Base-by-base conservation (phyloP, 2,113 vertebrate species). In the Tupaia chinensis region DNA sequence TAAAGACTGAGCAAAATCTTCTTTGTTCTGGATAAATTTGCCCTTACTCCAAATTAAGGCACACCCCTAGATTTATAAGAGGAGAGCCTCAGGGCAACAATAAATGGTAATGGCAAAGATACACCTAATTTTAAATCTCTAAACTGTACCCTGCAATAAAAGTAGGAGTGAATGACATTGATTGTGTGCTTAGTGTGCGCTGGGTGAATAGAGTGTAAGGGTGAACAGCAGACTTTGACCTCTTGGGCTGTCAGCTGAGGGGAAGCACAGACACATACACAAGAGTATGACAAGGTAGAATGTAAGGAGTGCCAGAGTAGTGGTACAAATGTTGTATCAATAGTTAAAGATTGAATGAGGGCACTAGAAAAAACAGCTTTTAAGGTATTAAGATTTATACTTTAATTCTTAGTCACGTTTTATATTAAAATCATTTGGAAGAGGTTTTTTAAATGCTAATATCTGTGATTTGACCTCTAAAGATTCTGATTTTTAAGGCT, bases 1-100 rank as follows among this genome's bases (percentile, higher is more conserved):
- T 66, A 74, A 94, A 83, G 60, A 68, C 27, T 44, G 25, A 93
- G 2, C 27, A 68, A 77, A 89, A 63, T 80, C 23, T 15, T 79
- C 83, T 90, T 85, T 73, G 44, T 80, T 87, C 34, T 85, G 16
- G 60, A 66, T 86, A 82, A 84, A 63, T 81, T 77, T 88, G 54
- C 70, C n/a, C 23, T 91, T 85, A 87, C 19, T 9, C 5, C 63
- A 90, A 69, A 85, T 69, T 73, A 73, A 68, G 81, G 4, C 25
- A 27, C 19, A 60, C 72, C 20, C 70, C 27, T 65, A 65, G 29
- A 77, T 82, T 74, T 77, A 7, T 86, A 87, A 89, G 34, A 78
- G n/a, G n/a, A 87, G 53, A 90, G 16, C 7, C 32, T 84, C 23
- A 61, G 80, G 29, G 32, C 11, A 81, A 61, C 0, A 93, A 93